phyloP scores from a whole-genome alignment of 2,888 invertebrate genomes.

The Dyspetes luteomarginatus region DNA sequence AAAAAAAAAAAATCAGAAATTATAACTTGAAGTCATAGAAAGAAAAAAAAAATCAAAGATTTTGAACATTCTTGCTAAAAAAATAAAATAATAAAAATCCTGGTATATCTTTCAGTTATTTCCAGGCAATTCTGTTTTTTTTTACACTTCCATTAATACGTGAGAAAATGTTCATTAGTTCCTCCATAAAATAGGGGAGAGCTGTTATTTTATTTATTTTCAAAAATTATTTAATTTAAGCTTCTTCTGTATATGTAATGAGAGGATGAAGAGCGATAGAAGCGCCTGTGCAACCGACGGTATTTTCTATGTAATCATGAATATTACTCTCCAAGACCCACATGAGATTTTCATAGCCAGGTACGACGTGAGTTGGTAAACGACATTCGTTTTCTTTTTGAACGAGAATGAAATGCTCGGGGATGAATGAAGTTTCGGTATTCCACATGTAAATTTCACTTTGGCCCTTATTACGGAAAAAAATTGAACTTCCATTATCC shows the following conservation, averaged over 20 bases:
- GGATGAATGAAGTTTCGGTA: constrained; percentile 85
- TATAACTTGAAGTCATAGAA: too few relatives aligned
- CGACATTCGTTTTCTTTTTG: constrained; percentile 86
- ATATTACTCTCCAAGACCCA: constrained; percentile 88
- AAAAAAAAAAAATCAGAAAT: too few relatives aligned
- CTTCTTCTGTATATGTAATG: constrained; percentile 83
- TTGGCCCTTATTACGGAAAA: constrained; percentile 85
- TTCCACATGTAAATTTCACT: constrained; percentile 88
- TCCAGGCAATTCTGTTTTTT: neutral
- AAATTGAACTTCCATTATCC: constrained; percentile 86
- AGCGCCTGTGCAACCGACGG: constrained; percentile 87
- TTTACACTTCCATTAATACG: neutral
- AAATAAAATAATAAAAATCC: neutral
- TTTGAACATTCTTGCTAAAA: too few relatives aligned
- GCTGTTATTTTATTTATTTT: neutral
- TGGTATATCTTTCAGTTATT: neutral
- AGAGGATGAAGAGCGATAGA: constrained; percentile 86
- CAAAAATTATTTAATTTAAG: constrained; percentile 12
- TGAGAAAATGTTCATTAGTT: too few relatives aligned
- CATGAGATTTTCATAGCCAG: constrained; percentile 86
- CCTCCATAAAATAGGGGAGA: too few relatives aligned
- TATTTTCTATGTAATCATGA: constrained; percentile 86
- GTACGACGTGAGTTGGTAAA: constrained; percentile 86
- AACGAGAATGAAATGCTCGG: constrained; percentile 85
- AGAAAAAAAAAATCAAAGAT: too few relatives aligned